These are phyloP conservation scores for Silurus glanis DNA, from an alignment of 2,113 vertebrate genomes.

Conservation along the genomic window DNA sequence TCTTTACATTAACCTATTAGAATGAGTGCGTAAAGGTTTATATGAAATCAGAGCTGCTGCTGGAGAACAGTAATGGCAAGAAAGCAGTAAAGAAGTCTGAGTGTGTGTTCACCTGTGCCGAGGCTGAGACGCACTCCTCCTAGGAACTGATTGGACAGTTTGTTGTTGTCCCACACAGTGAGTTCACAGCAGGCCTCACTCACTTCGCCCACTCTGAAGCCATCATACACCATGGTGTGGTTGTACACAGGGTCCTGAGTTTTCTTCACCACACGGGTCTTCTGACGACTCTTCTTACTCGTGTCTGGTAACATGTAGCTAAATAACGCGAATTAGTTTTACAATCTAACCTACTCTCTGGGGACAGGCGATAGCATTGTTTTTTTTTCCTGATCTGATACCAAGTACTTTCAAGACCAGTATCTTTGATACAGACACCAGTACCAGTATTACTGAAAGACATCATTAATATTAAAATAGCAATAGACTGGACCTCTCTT, in stretches of 20 bases:
- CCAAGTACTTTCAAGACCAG: too few relatives aligned
- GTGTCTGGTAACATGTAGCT: constrained; percentile 65
- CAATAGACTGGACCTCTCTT: too few relatives aligned
- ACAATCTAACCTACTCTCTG: neutral
- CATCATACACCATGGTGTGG: constrained; percentile 67
- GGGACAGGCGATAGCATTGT: too few relatives aligned
- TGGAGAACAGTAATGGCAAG: neutral
- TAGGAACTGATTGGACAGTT: constrained; percentile 58
- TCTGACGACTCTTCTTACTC: constrained; percentile 62
- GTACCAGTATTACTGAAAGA: too few relatives aligned
- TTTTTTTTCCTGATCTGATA: too few relatives aligned
- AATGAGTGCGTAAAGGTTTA: neutral
- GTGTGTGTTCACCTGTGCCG: constrained; percentile 19
- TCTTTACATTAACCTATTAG: neutral
- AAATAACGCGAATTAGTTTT: neutral
- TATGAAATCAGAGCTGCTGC: neutral
- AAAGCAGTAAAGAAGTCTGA: neutral
- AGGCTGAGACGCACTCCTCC: constrained; percentile 58
- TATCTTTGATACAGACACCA: too few relatives aligned
- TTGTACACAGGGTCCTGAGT: constrained; percentile 57
- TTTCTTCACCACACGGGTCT: constrained; percentile 59
- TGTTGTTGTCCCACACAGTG: constrained; percentile 56
- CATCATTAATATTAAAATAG: too few relatives aligned
- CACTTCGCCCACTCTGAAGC: constrained; percentile 52
- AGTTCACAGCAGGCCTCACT: constrained; percentile 57